Evolutionary conservation across 2,797 vertebrate species (phyloP).

Genomic region (Sebastes itinus): DNA sequence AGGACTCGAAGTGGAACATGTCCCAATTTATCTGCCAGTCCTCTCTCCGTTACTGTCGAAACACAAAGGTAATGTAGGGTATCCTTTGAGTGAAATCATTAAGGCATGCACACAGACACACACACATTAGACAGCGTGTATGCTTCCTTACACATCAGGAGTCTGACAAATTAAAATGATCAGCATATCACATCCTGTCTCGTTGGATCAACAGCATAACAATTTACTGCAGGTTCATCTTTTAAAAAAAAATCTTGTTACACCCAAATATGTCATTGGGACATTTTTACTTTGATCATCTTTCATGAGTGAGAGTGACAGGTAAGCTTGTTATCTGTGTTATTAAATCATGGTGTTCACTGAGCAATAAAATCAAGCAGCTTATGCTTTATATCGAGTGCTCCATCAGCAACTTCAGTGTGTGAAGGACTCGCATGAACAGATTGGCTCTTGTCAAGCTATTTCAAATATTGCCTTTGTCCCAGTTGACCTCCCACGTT

Average conservation of each 20-base stretch:
- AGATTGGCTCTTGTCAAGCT: neutral
- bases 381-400: slow-evolving; percentile 17
- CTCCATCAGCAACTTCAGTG: slow-evolving; percentile 43
- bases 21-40: slow-evolving; percentile 89
- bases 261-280: slow-evolving; percentile 21
- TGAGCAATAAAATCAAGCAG: slow-evolving; percentile 16
- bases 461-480: slow-evolving; percentile 28
- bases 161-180: neutral
- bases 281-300: slow-evolving; percentile 27
- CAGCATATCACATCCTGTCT: neutral
- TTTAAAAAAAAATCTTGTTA: slow-evolving; percentile 22
- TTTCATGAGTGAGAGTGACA: slow-evolving; percentile 36
- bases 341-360: slow-evolving; percentile 43
- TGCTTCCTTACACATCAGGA: no score
- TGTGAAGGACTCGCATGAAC: slow-evolving; percentile 9
- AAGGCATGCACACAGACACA: neutral
- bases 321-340: slow-evolving; percentile 55
- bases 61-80: slow-evolving; percentile 77
- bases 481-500: slow-evolving; percentile 20
- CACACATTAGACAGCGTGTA: neutral
- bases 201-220: neutral
- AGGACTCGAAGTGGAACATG: slow-evolving; percentile 90
- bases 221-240: neutral
- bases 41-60: slow-evolving; percentile 82
- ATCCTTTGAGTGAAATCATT: slow-evolving; percentile 60